Conservation (phyloP, 1,140 invertebrate genomes). For the Orchestia grillus region DNA sequence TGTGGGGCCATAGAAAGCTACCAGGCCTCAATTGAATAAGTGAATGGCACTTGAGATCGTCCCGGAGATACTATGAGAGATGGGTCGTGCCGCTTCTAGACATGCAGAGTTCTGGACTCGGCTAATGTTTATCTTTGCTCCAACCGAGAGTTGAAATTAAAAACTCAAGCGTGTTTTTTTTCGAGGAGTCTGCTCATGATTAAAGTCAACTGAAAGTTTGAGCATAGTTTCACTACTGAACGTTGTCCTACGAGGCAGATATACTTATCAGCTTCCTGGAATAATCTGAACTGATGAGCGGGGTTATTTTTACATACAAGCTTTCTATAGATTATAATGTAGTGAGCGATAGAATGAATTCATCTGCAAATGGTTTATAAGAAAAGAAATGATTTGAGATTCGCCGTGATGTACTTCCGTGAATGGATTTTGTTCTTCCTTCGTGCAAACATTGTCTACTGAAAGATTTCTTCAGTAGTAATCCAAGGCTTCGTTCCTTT, state of each 20-base stretch:
- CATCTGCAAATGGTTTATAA: background rate
- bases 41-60: conserved; percentile 4
- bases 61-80: background rate
- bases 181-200: background rate
- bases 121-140: background rate
- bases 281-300: too few species aligned
- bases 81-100: background rate
- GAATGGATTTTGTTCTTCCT: background rate
- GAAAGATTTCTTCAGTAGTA: background rate
- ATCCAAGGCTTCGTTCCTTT: conserved; percentile 26
- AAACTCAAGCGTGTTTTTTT: background rate
- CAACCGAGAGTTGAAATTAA: background rate
- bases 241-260: background rate
- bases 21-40: conserved; percentile 23
- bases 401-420: background rate
- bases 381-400: background rate
- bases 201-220: background rate
- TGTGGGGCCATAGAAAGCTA: background rate
- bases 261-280: too few species aligned
- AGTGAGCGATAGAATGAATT: background rate
- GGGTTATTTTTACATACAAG: too few species aligned
- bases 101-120: background rate
- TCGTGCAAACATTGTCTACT: background rate
- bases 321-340: background rate
- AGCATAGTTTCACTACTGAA: background rate